Percentiles rank a stretch among this genome's conserved stretches.
Conservation (phyloP, 2,888 invertebrate species). For the Cheilosia pagana region DNA sequence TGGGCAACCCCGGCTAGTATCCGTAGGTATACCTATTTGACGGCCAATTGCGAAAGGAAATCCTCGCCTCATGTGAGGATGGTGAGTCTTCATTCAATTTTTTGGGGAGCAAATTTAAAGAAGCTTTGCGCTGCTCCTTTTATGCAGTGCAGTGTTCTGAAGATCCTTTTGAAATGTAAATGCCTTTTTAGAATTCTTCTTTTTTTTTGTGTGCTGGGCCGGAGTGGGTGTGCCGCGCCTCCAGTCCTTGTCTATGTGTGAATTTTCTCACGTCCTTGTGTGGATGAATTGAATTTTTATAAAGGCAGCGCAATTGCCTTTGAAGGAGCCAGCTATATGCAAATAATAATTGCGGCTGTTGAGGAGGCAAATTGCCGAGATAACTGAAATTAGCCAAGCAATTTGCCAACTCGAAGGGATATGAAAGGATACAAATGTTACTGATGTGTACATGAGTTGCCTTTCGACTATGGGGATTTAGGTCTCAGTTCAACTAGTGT, state of each 20-base stretch:
- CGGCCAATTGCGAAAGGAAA: slow-evolving; percentile 61
- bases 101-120: slow-evolving; percentile 12
- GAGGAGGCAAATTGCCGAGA: slow-evolving; percentile 12
- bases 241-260: slow-evolving; percentile 50
- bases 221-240: slow-evolving; percentile 1
- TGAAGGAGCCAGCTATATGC: slow-evolving; percentile 9
- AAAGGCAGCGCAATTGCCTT: slow-evolving; percentile 28
- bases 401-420: not conserved
- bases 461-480: too few species aligned
- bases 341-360: slow-evolving; percentile 43
- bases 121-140: slow-evolving; percentile 20
- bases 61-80: slow-evolving; percentile 21
- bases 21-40: not conserved
- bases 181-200: slow-evolving; percentile 58
- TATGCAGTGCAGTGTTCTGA: slow-evolving; percentile 5
- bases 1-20: slow-evolving; percentile 13
- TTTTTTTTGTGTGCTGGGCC: slow-evolving; percentile 5
- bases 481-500: too few species aligned
- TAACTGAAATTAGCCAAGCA: not conserved
- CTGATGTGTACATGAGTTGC: too few species aligned
- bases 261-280: slow-evolving; percentile 65
- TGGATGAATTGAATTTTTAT: slow-evolving; percentile 34
- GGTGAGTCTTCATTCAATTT: not conserved
- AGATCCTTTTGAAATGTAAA: slow-evolving; percentile 70
- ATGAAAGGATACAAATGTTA: too few species aligned